phyloP scores from a whole-genome alignment of 2,797 vertebrate genomes.

The Sebastes hubbsi region DNA sequence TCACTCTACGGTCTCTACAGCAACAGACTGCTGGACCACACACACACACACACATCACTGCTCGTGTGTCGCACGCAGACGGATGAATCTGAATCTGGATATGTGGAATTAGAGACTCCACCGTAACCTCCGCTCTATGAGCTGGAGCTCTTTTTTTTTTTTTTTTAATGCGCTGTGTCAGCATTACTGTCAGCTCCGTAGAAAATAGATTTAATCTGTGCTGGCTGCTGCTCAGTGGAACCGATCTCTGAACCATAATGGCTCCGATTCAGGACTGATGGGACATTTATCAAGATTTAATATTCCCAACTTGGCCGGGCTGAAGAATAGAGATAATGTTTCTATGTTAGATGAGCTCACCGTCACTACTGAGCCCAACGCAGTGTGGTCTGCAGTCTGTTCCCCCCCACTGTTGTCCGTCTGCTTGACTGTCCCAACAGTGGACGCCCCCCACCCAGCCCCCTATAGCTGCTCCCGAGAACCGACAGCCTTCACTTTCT shows the following conservation, averaged over 20 bases:
- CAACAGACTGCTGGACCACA: slow-evolving; percentile 58
- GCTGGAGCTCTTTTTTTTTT: not conserved
- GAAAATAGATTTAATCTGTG: slow-evolving; percentile 30
- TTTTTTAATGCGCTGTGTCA: slow-evolving; percentile 25
- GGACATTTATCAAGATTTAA: slow-evolving; percentile 13
- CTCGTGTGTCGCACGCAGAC: not conserved
- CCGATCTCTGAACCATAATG: slow-evolving; percentile 25
- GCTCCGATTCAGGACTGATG: not conserved
- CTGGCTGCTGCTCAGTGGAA: slow-evolving; percentile 12
- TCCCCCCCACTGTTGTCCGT: slow-evolving; percentile 35
- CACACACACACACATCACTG: slow-evolving; percentile 31
- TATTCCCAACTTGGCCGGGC: slow-evolving; percentile 13
- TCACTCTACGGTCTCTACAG: slow-evolving; percentile 80
- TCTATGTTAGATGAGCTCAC: not conserved
- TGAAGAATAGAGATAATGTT: not conserved
- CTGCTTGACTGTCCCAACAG: slow-evolving; percentile 78
- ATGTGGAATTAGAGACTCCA: slow-evolving; percentile 11
- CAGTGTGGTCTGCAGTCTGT: slow-evolving; percentile 79
- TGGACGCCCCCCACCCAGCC: slow-evolving; percentile 52
- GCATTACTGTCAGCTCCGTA: slow-evolving; percentile 25
- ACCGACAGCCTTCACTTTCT: slow-evolving; percentile 79
- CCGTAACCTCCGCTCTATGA: not conserved
- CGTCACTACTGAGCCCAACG: slow-evolving; percentile 4
- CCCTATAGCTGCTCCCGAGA: slow-evolving; percentile 78
- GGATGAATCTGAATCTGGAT: slow-evolving; percentile 2